These are phyloP conservation scores for Hippoglossus hippoglossus DNA, from an alignment of 2,797 vertebrate genomes.

Conservation along the genomic window DNA sequence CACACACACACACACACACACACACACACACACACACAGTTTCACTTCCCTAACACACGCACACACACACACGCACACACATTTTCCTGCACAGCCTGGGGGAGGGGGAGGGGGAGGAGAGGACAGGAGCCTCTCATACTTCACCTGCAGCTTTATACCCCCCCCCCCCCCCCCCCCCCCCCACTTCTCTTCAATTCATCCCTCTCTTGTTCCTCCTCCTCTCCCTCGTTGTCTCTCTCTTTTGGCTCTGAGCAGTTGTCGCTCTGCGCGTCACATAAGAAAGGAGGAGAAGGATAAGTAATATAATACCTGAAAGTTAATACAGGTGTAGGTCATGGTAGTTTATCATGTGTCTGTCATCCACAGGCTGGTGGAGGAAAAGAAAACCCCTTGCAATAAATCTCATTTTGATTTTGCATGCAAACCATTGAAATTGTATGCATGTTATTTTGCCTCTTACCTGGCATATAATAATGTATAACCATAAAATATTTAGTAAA, in stretches of 20 bases:
- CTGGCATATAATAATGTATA: background rate
- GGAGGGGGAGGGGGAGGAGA: constrained; percentile 22
- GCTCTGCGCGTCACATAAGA: constrained; percentile 50
- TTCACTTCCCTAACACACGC: constrained; percentile 5
- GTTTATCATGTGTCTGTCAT: constrained; percentile 66
- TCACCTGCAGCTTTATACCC: constrained; percentile 52
- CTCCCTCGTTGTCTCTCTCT: background rate
- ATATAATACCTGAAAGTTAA: constrained; percentile 62
- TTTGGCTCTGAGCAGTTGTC: constrained; percentile 48
- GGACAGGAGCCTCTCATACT: constrained; percentile 43
- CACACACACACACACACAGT: too few relatives aligned
- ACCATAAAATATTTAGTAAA: background rate
- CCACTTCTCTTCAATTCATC: constrained; percentile 11
- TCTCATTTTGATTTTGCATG: constrained; percentile 8
- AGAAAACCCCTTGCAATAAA: constrained; percentile 8
- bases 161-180: constrained; percentile 1
- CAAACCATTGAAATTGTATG: constrained; percentile 3
- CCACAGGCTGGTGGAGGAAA: constrained; percentile 7
- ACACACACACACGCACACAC: constrained; percentile 3
- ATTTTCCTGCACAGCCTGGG: background rate
- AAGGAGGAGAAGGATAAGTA: constrained; percentile 54
- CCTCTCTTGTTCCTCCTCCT: background rate
- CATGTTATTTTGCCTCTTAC: background rate
- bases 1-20: too few relatives aligned
- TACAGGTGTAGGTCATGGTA: constrained; percentile 53